Evolutionary conservation across 1,140 invertebrate species (phyloP).

Genomic region (Nasonia giraulti): DNA sequence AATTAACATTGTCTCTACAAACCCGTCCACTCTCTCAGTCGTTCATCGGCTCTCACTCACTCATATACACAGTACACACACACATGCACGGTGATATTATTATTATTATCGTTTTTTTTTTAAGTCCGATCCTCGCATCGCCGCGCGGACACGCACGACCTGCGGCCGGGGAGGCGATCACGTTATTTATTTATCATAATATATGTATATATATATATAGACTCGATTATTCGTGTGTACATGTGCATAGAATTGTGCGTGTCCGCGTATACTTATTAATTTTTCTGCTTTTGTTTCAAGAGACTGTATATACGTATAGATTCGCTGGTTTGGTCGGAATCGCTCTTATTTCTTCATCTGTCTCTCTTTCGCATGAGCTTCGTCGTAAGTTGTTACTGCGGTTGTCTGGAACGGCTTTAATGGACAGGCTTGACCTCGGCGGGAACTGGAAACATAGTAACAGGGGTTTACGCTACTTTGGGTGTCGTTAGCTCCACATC

Average conservation of each 20-base stretch:
- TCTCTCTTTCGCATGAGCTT: not conserved
- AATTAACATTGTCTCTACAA: not conserved
- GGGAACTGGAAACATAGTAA: not conserved
- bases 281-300: not conserved
- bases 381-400: not conserved
- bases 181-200: too few relatives aligned
- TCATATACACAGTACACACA: too few relatives aligned
- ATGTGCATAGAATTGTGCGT: not conserved
- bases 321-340: not conserved
- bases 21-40: not conserved
- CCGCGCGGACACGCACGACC: too few relatives aligned
- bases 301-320: not conserved
- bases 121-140: too few relatives aligned
- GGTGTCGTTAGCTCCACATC: not conserved
- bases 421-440: not conserved
- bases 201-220: too few relatives aligned
- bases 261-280: not conserved
- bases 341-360: not conserved
- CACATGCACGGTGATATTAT: not conserved
- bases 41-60: not conserved
- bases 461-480: not conserved
- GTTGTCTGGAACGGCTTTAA: not conserved
- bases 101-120: too few relatives aligned
- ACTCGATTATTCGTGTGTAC: not conserved
- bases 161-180: too few relatives aligned